Percentiles rank a stretch among this genome's conserved stretches.
These are phyloP conservation scores for Cydia splendana DNA, from an alignment of 1,140 invertebrate species.

Conservation along the genomic window DNA sequence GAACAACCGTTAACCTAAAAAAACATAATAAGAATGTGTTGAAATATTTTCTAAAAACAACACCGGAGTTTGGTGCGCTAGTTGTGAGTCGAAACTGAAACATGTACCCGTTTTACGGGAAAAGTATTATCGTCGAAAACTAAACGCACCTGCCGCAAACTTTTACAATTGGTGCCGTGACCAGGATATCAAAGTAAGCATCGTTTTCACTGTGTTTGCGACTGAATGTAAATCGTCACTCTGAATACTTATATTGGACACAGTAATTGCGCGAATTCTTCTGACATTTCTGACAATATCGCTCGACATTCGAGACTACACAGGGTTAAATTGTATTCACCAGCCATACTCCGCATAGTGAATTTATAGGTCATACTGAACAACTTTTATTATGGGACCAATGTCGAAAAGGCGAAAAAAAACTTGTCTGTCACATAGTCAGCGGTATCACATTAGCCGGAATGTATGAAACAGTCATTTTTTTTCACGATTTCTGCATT, in stretches of 20 bases:
- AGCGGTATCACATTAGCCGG: too few species aligned
- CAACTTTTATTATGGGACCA: too few species aligned
- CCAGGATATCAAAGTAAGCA: neutral
- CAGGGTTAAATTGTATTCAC: too few species aligned
- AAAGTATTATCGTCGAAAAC: neutral
- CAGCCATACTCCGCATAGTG: too few species aligned
- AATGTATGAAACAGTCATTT: too few species aligned
- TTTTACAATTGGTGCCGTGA: slow-evolving; percentile 4
- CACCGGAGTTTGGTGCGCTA: slow-evolving; percentile 3
- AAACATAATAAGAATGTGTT: neutral
- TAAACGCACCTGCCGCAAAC: slow-evolving; percentile 8
- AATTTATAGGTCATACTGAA: too few species aligned
- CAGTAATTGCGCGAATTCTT: too few species aligned
- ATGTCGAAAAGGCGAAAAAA: too few species aligned
- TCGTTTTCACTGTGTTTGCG: neutral
- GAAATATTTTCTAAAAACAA: neutral
- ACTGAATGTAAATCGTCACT: neutral
- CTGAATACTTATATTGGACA: neutral
- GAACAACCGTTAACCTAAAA: neutral
- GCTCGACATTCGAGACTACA: too few species aligned
- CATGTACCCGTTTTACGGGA: slow-evolving; percentile 10
- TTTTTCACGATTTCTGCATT: too few species aligned
- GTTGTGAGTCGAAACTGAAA: neutral
- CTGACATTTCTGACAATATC: neutral
- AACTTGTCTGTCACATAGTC: too few species aligned